Conservation (phyloP, 2,888 invertebrate genomes). For the Rhimphoctona megacephalus region DNA sequence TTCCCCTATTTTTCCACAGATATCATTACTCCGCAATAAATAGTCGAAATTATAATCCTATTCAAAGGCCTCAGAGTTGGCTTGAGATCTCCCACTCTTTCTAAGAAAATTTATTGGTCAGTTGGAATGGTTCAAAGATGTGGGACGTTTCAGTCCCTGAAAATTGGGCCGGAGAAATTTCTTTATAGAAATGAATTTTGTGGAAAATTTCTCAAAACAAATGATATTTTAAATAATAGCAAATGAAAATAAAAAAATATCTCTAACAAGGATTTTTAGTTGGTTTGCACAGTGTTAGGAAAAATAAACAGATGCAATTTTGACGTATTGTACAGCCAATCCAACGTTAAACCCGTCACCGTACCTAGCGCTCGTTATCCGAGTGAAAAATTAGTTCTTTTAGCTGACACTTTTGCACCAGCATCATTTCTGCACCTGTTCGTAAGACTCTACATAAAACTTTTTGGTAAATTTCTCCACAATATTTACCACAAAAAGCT, state of each 20-base stretch:
- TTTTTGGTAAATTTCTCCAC: neutral
- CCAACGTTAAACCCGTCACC: neutral
- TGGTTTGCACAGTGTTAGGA: neutral
- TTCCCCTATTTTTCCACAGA: too few relatives aligned
- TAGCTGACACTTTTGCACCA: neutral
- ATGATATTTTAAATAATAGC: too few relatives aligned
- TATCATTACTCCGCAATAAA: too few relatives aligned
- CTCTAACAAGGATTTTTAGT: too few relatives aligned
- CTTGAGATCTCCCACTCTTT: too few relatives aligned
- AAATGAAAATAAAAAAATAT: too few relatives aligned
- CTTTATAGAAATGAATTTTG: too few relatives aligned
- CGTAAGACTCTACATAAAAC: neutral
- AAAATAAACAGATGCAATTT: neutral
- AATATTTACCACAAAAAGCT: constrained; percentile 35
- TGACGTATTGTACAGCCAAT: neutral
- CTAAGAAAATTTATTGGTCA: too few relatives aligned
- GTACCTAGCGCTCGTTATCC: neutral
- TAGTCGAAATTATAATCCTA: too few relatives aligned
- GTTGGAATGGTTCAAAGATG: too few relatives aligned
- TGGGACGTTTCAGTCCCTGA: neutral
- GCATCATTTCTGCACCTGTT: neutral
- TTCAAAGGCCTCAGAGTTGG: too few relatives aligned
- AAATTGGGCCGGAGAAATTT: neutral
- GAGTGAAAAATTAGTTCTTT: neutral
- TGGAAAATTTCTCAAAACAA: too few relatives aligned